Base-by-base conservation (phyloP, 2,113 vertebrate species). In the Penelope pileata region DNA sequence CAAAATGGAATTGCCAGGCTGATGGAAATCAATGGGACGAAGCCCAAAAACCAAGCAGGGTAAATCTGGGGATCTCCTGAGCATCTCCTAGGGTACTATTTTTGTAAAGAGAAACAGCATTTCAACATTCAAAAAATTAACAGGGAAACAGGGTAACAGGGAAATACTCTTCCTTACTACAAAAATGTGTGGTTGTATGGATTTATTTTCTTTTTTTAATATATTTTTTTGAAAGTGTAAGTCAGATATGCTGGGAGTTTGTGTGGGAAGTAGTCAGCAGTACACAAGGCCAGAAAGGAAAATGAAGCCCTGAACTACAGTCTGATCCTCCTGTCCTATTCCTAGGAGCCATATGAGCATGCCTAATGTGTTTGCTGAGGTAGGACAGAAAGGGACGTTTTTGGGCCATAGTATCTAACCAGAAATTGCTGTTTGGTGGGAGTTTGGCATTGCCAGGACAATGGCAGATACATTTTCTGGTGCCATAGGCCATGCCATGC, bases 301-400 rank as follows among this genome's bases (percentile, higher is more conserved):
- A 81, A 16, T 12, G 21, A 26, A 86, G 27, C 22, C 30, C 68
- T 34, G 42, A 64, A 22, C 7, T 42, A 12, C 66, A 24, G 22
- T 0, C 9, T 24, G n/a, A 1, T 36, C 48, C 1, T 83, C 66
- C 6, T 42, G 12, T 1, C 63, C 50, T 8, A 0, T 70, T 77
- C 48, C 10, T 36, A 12, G 45, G 59, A 48, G 3, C 7, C 30
- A 32, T 9, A 7, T 11, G 30, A 45, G 6, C 16, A 9, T 16
- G 32, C 14, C 30, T 45, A 0, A 0, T 47, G 34, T 14, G 13
- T 45, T 29, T 83, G 51, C 45, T 58, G 76, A 36, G 60, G 22
- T 5, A 3, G 47, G 43, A 21, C 32, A 34, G 16, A 32, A 11
- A 9, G 34, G 24, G 38, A 38, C 36, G 27, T 66, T 15, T 3